Evolutionary conservation across 2,888 invertebrate species (phyloP).

Genomic region (Exocentrus adspersus): DNA sequence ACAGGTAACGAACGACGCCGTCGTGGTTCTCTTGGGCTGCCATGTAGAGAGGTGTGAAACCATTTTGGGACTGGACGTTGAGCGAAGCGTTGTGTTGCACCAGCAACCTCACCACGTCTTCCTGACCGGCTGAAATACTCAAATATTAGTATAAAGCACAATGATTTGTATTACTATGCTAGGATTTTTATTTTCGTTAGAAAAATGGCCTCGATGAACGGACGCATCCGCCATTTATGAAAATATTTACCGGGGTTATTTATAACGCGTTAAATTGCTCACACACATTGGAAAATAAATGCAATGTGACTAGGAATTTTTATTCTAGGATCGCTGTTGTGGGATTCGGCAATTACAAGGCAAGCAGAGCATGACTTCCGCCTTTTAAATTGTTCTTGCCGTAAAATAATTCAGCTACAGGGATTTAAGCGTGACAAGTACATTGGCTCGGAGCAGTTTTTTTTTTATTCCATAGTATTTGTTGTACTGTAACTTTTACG

Average conservation of each 20-base stretch:
- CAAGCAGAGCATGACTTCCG: slow-evolving; percentile 45
- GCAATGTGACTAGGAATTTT: slow-evolving; percentile 5
- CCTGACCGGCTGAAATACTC: slow-evolving; percentile 81
- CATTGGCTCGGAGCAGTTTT: not conserved
- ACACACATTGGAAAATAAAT: not conserved
- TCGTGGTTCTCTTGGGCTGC: slow-evolving; percentile 98
- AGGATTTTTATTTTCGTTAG: no score
- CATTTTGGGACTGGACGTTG: slow-evolving; percentile 96
- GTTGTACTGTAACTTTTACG: not conserved
- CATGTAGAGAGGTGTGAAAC: slow-evolving; percentile 99
- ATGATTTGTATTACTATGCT: no score
- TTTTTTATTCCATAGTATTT: not conserved
- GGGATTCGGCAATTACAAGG: slow-evolving; percentile 24
- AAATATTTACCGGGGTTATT: no score
- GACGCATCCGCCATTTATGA: no score
- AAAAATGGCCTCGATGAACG: no score
- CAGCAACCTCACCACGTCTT: slow-evolving; percentile 90
- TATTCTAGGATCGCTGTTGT: not conserved
- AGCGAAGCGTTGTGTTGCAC: slow-evolving; percentile 92
- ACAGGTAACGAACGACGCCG: slow-evolving; percentile 87
- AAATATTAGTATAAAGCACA: no score
- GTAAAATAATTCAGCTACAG: slow-evolving; percentile 3
- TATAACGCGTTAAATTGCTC: no score
- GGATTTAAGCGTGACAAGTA: not conserved
- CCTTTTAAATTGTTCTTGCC: slow-evolving; percentile 21